Conservation (phyloP, 2,888 invertebrate species). For the Meteorus cinctellus region DNA sequence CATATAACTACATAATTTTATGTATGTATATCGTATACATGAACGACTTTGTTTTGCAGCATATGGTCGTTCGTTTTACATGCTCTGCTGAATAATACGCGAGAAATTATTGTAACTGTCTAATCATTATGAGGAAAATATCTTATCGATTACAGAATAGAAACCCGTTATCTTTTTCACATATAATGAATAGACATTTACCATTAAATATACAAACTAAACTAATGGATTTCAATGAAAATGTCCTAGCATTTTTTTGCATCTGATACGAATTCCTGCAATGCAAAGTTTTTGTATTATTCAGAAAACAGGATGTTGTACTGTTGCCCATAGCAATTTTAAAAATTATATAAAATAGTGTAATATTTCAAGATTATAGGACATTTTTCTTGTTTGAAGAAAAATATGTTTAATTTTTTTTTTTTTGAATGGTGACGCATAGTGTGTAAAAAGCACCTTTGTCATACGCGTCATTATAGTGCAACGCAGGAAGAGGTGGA, state of each 20-base stretch:
- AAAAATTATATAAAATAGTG: neutral
- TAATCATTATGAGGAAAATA: constrained; percentile 23
- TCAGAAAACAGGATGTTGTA: no score
- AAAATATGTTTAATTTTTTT: constrained; percentile 51
- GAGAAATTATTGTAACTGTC: constrained; percentile 44
- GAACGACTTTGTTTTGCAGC: constrained; percentile 5
- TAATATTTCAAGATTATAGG: constrained; percentile 38
- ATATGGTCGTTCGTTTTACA: constrained; percentile 60
- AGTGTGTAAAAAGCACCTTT: constrained; percentile 53
- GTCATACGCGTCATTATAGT: constrained; percentile 11
- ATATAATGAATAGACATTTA: neutral
- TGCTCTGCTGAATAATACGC: constrained; percentile 49
- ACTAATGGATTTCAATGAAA: neutral
- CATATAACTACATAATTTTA: constrained; percentile 28
- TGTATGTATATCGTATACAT: constrained; percentile 25
- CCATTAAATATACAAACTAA: neutral
- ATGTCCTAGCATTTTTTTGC: neutral
- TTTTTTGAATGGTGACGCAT: constrained; percentile 66
- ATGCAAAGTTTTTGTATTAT: no score
- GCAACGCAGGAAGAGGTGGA: no score
- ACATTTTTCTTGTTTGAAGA: constrained; percentile 46
- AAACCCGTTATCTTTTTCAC: neutral
- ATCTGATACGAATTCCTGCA: no score
- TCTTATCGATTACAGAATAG: constrained; percentile 15
- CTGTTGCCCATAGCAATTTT: no score